Evolutionary conservation across 2,113 vertebrate species (phyloP).

Genomic region (Diadophis punctatus): DNA sequence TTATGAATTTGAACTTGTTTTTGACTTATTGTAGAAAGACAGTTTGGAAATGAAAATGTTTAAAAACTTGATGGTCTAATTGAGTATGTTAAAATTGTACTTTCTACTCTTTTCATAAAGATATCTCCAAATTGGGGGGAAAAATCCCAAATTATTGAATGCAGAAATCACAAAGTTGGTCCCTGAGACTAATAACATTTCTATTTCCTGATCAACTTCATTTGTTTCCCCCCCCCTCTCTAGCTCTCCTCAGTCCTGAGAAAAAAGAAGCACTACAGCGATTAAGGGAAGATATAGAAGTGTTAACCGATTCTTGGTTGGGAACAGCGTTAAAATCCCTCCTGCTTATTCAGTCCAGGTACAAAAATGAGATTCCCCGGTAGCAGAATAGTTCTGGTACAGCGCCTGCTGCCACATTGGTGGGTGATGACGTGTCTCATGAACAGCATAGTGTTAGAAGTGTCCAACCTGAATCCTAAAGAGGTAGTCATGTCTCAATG

Average conservation of each 20-base stretch:
- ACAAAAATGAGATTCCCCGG: not conserved
- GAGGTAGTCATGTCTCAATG: not conserved
- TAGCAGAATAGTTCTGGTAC: accelerated
- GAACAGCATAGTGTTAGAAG: not conserved
- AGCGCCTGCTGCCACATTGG: not conserved
- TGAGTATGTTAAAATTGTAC: not conserved
- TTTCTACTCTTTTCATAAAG: not conserved
- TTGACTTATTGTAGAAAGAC: not conserved
- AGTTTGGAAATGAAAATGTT: not conserved
- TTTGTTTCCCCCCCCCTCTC: conserved; percentile 6
- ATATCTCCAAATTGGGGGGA: not conserved
- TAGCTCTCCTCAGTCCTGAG: conserved; percentile 88
- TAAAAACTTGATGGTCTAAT: not conserved
- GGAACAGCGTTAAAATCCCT: conserved; percentile 93
- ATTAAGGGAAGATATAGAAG: conserved; percentile 89
- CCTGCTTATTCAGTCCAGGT: conserved; percentile 96
- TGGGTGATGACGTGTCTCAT: not conserved
- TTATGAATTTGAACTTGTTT: not conserved
- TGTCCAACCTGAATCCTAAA: not conserved
- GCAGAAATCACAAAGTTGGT: not conserved
- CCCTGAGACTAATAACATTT: not conserved
- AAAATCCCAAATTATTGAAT: not conserved
- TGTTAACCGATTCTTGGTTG: conserved; percentile 94
- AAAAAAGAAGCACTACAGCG: conserved; percentile 87
- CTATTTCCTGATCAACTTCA: not conserved